Percentiles rank a stretch among this genome's conserved stretches.
Evolutionary conservation across 1,140 invertebrate species (phyloP).

Genomic region (Cherax destructor): DNA sequence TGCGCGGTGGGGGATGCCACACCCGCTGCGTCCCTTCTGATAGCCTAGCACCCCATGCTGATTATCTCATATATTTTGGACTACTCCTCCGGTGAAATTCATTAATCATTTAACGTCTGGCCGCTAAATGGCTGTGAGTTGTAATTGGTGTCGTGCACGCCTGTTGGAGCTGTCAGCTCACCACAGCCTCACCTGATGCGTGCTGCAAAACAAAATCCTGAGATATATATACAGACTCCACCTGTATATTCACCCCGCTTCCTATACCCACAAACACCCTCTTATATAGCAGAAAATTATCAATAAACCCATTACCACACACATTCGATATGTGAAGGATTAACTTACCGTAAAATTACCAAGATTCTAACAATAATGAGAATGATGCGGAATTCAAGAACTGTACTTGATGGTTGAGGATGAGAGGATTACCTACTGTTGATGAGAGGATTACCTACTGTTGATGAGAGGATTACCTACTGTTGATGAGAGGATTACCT

Average conservation of each 20-base stretch:
- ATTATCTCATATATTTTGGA: slow-evolving; percentile 58
- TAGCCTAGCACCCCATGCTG: slow-evolving; percentile 48
- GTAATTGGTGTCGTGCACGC: slow-evolving; percentile 47
- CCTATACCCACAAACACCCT: neutral
- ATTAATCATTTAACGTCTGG: slow-evolving; percentile 54
- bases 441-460: too few species aligned
- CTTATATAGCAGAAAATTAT: neutral
- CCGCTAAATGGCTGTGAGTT: slow-evolving; percentile 44
- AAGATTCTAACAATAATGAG: too few species aligned
- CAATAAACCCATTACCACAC: neutral
- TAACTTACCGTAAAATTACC: neutral
- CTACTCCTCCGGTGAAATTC: slow-evolving; percentile 53
- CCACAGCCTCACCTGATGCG: neutral
- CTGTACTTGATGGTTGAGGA: too few species aligned
- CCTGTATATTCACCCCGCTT: neutral
- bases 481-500: too few species aligned
- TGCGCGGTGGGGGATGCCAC: slow-evolving; percentile 9
- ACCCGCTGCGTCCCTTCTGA: slow-evolving; percentile 31
- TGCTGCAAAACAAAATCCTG: slow-evolving; percentile 28
- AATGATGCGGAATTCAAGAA: too few species aligned
- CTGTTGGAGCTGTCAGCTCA: slow-evolving; percentile 23
- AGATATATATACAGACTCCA: neutral
- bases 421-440: too few species aligned
- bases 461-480: too few species aligned
- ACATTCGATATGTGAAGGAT: too few species aligned